phyloP scores from a whole-genome alignment of 2,797 vertebrate species.

The Furcifer pardalis region DNA sequence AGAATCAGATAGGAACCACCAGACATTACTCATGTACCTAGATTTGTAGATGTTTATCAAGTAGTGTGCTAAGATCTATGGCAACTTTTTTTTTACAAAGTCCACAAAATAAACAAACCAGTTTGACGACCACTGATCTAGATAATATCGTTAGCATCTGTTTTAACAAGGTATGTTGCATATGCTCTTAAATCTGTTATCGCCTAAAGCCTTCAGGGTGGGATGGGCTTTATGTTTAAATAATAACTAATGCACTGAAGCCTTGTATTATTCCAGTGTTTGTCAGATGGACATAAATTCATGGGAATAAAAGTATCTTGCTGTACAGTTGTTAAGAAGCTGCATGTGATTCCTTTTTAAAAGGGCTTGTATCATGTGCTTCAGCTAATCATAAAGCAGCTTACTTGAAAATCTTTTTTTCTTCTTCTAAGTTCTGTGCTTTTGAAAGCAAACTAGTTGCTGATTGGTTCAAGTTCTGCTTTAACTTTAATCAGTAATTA shows the following conservation, averaged over 20 bases:
- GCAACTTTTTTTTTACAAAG: neutral
- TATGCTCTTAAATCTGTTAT: slow-evolving; percentile 1
- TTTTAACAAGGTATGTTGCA: neutral
- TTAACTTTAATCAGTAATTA: slow-evolving; percentile 84
- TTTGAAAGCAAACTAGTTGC: slow-evolving; percentile 77
- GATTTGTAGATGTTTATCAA: neutral
- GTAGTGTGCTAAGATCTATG: neutral
- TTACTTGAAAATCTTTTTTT: slow-evolving; percentile 77
- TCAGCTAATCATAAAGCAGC: slow-evolving; percentile 78
- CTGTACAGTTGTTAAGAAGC: slow-evolving; percentile 76
- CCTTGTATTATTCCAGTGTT: slow-evolving; percentile 63
- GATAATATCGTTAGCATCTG: neutral
- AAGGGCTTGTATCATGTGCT: slow-evolving; percentile 69
- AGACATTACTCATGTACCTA: no score
- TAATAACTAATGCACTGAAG: neutral
- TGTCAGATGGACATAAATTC: slow-evolving; percentile 63
- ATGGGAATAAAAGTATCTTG: slow-evolving; percentile 69
- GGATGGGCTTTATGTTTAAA: neutral
- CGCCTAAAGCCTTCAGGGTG: neutral
- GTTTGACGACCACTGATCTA: neutral
- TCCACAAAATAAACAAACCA: neutral
- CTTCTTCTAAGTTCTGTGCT: slow-evolving; percentile 73
- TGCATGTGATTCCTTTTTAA: slow-evolving; percentile 75
- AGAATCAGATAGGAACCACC: no score
- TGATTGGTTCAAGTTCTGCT: slow-evolving; percentile 77